Percentiles rank a stretch among this genome's conserved stretches.
Evolutionary conservation across 1,140 invertebrate species (phyloP).

Genomic region (Brachionus angularis): DNA sequence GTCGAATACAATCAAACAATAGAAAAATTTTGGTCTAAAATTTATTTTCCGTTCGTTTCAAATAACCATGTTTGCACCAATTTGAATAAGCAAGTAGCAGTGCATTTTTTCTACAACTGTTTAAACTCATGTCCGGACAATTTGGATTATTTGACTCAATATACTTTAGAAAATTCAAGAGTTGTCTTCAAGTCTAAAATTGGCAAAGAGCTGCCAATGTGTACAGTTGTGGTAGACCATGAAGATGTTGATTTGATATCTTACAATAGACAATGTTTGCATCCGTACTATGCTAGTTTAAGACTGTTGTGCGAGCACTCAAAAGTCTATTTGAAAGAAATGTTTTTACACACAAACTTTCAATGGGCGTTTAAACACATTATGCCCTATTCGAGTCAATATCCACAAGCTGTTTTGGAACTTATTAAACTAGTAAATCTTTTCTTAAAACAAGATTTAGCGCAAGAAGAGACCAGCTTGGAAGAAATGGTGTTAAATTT

Average conservation of each 20-base stretch:
- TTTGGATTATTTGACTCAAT: background rate
- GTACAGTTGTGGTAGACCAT: constrained; percentile 39
- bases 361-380: constrained; percentile 38
- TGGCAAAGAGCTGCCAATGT: background rate
- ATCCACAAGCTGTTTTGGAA: background rate
- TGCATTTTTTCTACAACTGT: constrained; percentile 23
- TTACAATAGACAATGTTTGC: constrained; percentile 24
- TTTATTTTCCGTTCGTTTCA: background rate
- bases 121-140: background rate
- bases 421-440: constrained; percentile 3
- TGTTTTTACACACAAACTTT: background rate
- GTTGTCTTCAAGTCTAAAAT: background rate
- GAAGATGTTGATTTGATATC: constrained; percentile 25
- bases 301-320: constrained; percentile 21
- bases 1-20: background rate
- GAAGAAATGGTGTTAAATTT: background rate
- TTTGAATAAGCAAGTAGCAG: constrained; percentile 32
- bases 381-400: background rate
- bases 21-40: background rate
- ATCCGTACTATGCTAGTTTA: constrained; percentile 16
- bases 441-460: background rate
- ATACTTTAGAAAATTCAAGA: background rate
- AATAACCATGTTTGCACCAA: constrained; percentile 13
- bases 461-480: background rate
- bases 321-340: background rate